These are phyloP conservation scores for Cephonodes hylas DNA, from an alignment of 2,888 invertebrate genomes.

Conservation along the genomic window DNA sequence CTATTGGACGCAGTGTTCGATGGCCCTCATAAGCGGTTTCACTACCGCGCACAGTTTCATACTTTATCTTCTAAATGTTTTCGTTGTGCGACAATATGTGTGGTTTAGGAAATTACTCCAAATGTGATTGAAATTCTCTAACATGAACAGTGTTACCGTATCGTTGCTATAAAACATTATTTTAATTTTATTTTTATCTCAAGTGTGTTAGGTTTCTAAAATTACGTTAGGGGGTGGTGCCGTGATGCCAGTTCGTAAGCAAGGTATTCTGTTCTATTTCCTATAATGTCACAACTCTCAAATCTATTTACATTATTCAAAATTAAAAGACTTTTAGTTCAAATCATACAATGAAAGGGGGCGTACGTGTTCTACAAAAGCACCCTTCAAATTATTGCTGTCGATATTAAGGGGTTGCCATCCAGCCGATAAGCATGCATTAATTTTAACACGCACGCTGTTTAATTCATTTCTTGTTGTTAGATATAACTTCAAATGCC, in stretches of 20 bases:
- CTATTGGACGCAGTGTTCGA: slow-evolving; percentile 75
- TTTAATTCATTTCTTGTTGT: background rate
- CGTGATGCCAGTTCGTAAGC: slow-evolving; percentile 88
- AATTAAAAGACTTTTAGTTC: background rate
- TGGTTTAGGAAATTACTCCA: slow-evolving; percentile 55
- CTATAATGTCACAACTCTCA: background rate
- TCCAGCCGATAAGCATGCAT: slow-evolving; percentile 20
- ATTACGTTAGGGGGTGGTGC: slow-evolving; percentile 77
- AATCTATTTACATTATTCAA: background rate
- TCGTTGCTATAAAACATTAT: slow-evolving; percentile 56
- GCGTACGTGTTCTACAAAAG: slow-evolving; percentile 37
- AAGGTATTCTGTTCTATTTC: slow-evolving; percentile 78
- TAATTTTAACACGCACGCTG: slow-evolving; percentile 9
- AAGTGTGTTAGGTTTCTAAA: slow-evolving; percentile 63
- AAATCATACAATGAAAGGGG: slow-evolving; percentile 33
- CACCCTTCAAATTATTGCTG: slow-evolving; percentile 52
- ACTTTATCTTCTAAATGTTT: slow-evolving; percentile 70
- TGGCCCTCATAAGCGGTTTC: slow-evolving; percentile 64
- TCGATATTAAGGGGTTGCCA: slow-evolving; percentile 54
- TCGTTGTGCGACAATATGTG: slow-evolving; percentile 66
- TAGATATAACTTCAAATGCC: background rate
- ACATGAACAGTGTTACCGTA: slow-evolving; percentile 54
- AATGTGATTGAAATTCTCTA: slow-evolving; percentile 65
- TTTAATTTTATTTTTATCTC: slow-evolving; percentile 57
- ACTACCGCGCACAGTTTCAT: slow-evolving; percentile 63